Percentiles rank a stretch among this genome's conserved stretches.
Evolutionary conservation across 2,888 invertebrate species (phyloP).

Genomic region (Drosophila kambysellisi): DNA sequence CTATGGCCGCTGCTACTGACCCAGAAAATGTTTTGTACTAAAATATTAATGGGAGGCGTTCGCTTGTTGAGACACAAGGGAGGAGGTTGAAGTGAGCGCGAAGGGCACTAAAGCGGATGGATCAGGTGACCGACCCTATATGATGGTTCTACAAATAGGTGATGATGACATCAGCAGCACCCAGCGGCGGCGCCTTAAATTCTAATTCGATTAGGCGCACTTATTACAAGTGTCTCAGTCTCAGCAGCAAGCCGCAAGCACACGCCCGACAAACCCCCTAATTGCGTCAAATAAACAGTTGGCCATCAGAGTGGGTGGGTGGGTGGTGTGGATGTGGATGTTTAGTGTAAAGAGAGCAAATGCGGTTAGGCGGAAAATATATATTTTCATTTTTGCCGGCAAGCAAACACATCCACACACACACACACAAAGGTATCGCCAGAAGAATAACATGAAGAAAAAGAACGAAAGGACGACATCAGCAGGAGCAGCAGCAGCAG

Average conservation of each 20-base stretch:
- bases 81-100: background rate
- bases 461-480: constrained; percentile 4
- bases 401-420: constrained; percentile 3
- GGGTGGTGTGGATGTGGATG: too few species aligned
- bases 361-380: constrained; percentile 9
- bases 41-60: constrained; percentile 46
- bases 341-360: background rate
- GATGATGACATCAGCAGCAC: constrained; percentile 65
- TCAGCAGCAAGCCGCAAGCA: background rate
- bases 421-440: constrained; percentile 3
- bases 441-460: constrained; percentile 6
- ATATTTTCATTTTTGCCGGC: constrained; percentile 52
- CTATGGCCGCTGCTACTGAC: constrained; percentile 63
- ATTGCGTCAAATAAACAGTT: constrained; percentile 36
- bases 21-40: constrained; percentile 68
- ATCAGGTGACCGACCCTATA: constrained; percentile 23
- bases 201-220: constrained; percentile 75
- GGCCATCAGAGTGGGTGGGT: background rate
- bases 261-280: constrained; percentile 6
- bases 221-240: constrained; percentile 48
- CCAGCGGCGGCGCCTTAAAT: constrained; percentile 25
- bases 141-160: constrained; percentile 30
- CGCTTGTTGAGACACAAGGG: background rate
- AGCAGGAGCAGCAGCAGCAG: constrained; percentile 1
- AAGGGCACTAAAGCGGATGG: background rate